A percentile compares a stretch with the other conserved stretches of the same genome.
Evolutionary conservation across 2,113 vertebrate genomes (phyloP).

Genomic region (Engraulis encrasicolus): DNA sequence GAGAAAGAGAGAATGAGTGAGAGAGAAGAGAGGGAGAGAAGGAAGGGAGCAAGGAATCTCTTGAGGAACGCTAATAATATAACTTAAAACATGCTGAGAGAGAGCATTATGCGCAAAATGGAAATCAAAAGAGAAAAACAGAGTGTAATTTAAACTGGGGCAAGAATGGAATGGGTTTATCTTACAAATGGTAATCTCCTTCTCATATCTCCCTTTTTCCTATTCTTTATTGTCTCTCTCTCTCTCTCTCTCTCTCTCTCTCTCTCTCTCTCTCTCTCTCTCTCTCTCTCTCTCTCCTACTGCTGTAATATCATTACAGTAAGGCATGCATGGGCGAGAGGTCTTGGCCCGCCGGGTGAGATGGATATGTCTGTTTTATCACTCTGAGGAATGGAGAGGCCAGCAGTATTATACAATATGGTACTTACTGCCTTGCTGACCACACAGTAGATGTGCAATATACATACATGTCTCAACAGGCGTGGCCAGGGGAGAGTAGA

Average conservation of each 20-base stretch:
- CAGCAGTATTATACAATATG: background rate
- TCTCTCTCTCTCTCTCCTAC: background rate
- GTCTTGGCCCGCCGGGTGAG: background rate
- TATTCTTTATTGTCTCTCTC: background rate
- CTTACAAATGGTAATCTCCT: slow-evolving; percentile 52
- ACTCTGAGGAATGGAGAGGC: background rate
- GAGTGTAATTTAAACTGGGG: slow-evolving; percentile 65
- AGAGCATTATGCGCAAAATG: slow-evolving; percentile 65
- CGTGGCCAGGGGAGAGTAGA: too few relatives aligned
- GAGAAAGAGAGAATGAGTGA: slow-evolving; percentile 39
- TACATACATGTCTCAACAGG: background rate
- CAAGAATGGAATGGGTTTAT: slow-evolving; percentile 57
- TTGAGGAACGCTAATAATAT: slow-evolving; percentile 66
- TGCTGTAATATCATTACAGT: slow-evolving; percentile 11
- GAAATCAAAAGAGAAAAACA: slow-evolving; percentile 64
- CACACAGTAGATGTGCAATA: too few relatives aligned
- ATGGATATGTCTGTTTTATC: slow-evolving; percentile 2
- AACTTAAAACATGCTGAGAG: slow-evolving; percentile 67
- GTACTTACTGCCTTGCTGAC: too few relatives aligned
- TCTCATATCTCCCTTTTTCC: slow-evolving; percentile 28
- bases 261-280: background rate
- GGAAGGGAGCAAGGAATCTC: slow-evolving; percentile 46
- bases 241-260: background rate
- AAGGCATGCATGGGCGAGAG: background rate
- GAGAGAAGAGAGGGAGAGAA: slow-evolving; percentile 2